Conservation (phyloP, 2,888 invertebrate genomes). For the Volucella zonaria region DNA sequence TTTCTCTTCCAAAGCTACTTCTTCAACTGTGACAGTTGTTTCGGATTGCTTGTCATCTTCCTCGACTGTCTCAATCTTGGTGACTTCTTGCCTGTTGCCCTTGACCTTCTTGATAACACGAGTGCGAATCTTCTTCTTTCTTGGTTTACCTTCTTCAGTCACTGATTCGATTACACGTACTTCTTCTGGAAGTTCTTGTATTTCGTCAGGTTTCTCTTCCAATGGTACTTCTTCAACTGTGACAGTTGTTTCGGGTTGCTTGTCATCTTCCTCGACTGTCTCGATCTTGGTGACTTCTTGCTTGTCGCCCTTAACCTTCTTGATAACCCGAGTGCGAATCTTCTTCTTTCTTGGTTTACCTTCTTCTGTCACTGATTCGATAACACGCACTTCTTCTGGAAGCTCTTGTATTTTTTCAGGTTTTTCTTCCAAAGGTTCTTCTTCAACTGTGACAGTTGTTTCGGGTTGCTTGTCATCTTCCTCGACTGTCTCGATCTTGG, state of each 20-base stretch:
- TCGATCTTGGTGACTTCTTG: conserved; percentile 59
- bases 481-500: conserved; percentile 57
- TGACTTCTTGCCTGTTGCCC: conserved; percentile 57
- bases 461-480: conserved; percentile 54
- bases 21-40: conserved; percentile 52
- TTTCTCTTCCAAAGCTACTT: conserved; percentile 43
- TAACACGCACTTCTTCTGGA: conserved; percentile 44
- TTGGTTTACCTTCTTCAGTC: conserved; percentile 51
- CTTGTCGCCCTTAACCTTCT: conserved; percentile 54
- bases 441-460: conserved; percentile 54
- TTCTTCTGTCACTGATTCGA: conserved; percentile 42
- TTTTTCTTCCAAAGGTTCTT: conserved; percentile 41
- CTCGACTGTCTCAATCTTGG: conserved; percentile 55
- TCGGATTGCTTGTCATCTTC: conserved; percentile 53
- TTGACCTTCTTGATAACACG: conserved; percentile 46
- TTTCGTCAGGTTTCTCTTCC: conserved; percentile 48
- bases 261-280: conserved; percentile 56
- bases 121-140: conserved; percentile 42
- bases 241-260: conserved; percentile 47
- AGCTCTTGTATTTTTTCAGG: conserved; percentile 42
- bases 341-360: conserved; percentile 47
- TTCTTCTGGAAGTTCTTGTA: conserved; percentile 47
- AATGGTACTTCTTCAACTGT: conserved; percentile 48
- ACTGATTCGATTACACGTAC: conserved; percentile 28
- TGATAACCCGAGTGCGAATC: conserved; percentile 49